Evolutionary conservation across 2,888 invertebrate species (phyloP), one percentile per base, ranked within the genome.

Genomic region (Encarsia formosa): DNA sequence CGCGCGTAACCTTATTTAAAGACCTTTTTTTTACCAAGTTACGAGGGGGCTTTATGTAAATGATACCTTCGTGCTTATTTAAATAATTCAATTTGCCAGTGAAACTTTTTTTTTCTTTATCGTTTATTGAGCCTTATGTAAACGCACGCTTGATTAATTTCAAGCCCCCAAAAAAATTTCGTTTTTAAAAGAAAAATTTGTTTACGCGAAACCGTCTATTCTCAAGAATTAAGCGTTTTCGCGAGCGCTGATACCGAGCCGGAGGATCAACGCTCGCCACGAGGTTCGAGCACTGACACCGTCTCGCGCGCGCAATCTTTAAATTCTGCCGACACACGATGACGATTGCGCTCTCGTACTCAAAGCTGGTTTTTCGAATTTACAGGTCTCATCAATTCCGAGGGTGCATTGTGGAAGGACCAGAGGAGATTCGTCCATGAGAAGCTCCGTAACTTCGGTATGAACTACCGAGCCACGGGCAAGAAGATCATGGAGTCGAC

Each of bases 391-490:
- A 84, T 93, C 68, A 93, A 94, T 75, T 87, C 89, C 64, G 88
- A 88, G 61, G 93, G 93, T 56, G 84, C 85, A 61, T 77, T 93
- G 64, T 94, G 94, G 94, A 91, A 91, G 74, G 90, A 87, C 65
- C 92, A 94, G 71, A 81, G 93, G 53, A 82, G 86, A 59, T 94
- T 93, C 76, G 78, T 93, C 45, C 91, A 92, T 70, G 88, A 89
- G 62, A 87, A 89, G 63, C 79, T 93, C 2, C 81, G 91, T 18
- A 84, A 85, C 63, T 89, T 93, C 65, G 93, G 93, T 46, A 91
- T 93, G 87, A 90, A 91, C 52, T 87, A 87, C 73, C 81, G 88
- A 76, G 88, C 88, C 45, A 82, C 82, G 59, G 87, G 88, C 59
- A 87, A 87, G 72, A 84, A 85, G 66, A 81, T 86, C 64, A 87